Evolutionary conservation across 2,888 invertebrate genomes (phyloP), one percentile per base, ranked within the genome.

Genomic region (Erynnis tages): DNA sequence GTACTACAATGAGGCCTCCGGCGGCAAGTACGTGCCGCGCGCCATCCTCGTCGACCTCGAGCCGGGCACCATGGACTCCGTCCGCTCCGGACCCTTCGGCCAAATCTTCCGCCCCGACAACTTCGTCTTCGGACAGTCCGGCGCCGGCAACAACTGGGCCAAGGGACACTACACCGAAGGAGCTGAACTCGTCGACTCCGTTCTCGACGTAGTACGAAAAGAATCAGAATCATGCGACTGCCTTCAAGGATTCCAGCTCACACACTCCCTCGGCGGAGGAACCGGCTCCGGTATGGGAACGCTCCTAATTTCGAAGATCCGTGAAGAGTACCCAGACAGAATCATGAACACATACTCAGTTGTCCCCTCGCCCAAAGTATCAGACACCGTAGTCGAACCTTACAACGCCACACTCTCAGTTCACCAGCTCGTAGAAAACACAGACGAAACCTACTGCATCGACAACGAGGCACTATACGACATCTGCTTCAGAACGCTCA

Each of bases 181-280:
- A 43, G 90, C 84, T 62, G 94, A 91, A 84, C 91, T 90, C 64
- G 93, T 82, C 71, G 94, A 93, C 72, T 94, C 97, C 41, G 95
- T 96, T 0, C 82, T 96, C 54, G 96, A 96, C 74, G 96, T 96
- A 30, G 95, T 96, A 35, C 91, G 96, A 60, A 96, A 95, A 76
- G 96, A 96, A 82, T 93, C 94, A 57, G 97, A 98, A 88, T 93
- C 96, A 77, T 94, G 98, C 80, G 98, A 98, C 76, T 98, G 98
- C 64, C 91, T 95, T 37, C 95, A 95, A 90, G 97, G 97, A 44
- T 96, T 96, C 88, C 96, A 96, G 71, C 90, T 96, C 66, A 96
- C 96, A 65, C 96, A 96, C 77, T 97, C 96, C 2, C 84, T 90
- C 46, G 90, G 90, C 43, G 90, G 90, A 38, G 90, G 90, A 61